Evolutionary conservation across 2,888 invertebrate genomes (phyloP), one percentile per base, ranked within the genome.

Genomic region (Ariolimax columbianus): DNA sequence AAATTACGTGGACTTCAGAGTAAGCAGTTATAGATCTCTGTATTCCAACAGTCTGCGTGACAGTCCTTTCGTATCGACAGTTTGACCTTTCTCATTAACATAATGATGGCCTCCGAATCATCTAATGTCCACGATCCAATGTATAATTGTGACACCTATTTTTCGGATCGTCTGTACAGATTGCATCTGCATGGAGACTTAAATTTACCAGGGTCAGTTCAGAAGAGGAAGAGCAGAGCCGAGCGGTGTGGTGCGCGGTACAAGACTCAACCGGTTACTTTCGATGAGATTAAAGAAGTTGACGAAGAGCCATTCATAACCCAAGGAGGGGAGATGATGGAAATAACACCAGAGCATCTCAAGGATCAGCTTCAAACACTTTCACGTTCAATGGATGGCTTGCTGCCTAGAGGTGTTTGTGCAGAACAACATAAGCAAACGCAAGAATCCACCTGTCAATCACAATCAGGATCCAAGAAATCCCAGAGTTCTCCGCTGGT

Each of bases 261-360:
- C 91, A 95, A 96, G 89, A 96, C 96, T 59, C 96, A 96, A 93
- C 96, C 96, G 1, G 96, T 97, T 88, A 97, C 97, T 73, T 97
- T 97, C 93, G 96, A 96, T 68, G 97, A 97, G 94, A 97, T 97
- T 89, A 94, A 96, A 95, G 96, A 96, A 94, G 87, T 88, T 51
- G 94, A 95, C 23, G 95, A 95, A 73, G 95, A 95, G 63, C 91
- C 93, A 80, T 89, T 92, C 4, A 43, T 79, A 17, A 30, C 36
- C 23, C 43, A 23, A 43, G 85, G 43, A 33, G 81, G 66, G 14
- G 72, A 82, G 33, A 68, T 38, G 23, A 68, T 38, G 23, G 82
- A 66, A 6, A 38, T n/a, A 0, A 77, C n/a, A 7, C 82, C 72
- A 4, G 82, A 63, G 38, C 89, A 88, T 7, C 87, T 91, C 36